phyloP scores from a whole-genome alignment of 2,113 vertebrate species.

The Daubentonia madagascariensis region DNA sequence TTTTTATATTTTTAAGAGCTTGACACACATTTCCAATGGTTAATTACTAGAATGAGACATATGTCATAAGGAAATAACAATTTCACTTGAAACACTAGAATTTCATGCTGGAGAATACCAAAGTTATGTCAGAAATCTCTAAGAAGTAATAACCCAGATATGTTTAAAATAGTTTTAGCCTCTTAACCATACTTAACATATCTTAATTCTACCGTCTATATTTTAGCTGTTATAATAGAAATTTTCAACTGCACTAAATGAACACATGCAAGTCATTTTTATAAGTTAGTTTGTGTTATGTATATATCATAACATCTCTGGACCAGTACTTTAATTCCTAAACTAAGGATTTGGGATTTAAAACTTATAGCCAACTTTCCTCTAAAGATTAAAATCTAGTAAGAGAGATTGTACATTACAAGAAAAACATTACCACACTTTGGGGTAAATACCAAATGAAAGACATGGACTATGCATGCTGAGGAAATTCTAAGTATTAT shows the following conservation, averaged over 20 bases:
- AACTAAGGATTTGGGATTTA: background rate
- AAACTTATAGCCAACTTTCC: background rate
- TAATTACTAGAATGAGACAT: constrained; percentile 25
- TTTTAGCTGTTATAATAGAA: background rate
- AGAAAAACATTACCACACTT: background rate
- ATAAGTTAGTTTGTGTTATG: background rate
- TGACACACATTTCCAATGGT: background rate
- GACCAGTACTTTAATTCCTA: background rate
- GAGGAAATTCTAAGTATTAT: background rate
- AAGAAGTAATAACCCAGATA: background rate
- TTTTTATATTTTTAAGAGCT: constrained; percentile 32
- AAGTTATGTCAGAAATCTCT: constrained; percentile 18
- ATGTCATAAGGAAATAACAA: constrained; percentile 6
- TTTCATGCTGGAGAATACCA: constrained; percentile 12
- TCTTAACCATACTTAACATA: constrained; percentile 17
- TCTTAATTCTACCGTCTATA: background rate
- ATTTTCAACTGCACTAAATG: background rate
- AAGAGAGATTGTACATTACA: background rate
- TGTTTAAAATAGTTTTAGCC: constrained; percentile 1
- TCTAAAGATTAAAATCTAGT: constrained; percentile 19
- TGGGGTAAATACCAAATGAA: background rate
- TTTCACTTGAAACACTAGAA: background rate
- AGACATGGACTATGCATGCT: background rate
- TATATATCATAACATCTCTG: background rate
- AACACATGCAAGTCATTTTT: background rate